Conservation (phyloP, 2,113 vertebrate species). For the Sphaerodactylus townsendi region DNA sequence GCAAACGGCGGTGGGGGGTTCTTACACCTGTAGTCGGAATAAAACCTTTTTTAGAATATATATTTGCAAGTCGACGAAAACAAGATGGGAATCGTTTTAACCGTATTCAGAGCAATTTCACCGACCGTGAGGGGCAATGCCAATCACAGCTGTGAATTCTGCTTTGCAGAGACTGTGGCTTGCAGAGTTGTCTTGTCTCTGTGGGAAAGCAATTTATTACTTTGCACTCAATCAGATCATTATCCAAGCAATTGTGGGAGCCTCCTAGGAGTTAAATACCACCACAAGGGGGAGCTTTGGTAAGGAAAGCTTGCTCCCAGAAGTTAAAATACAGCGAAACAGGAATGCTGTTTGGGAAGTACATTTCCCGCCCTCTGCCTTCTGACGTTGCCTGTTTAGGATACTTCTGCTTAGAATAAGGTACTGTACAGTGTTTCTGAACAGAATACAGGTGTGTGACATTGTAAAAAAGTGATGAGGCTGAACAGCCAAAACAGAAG, state of each 20-base stretch:
- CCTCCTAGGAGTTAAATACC: constrained; percentile 43
- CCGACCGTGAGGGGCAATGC: not conserved
- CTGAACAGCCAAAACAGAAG: not conserved
- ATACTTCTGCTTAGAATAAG: not conserved
- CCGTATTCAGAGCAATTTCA: not conserved
- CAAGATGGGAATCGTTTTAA: not conserved
- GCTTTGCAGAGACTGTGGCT: not conserved
- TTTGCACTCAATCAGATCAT: constrained; percentile 13
- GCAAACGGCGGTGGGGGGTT: not conserved
- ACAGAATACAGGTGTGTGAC: not conserved
- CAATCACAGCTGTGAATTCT: not conserved
- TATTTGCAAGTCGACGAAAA: not conserved
- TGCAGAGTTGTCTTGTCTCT: not conserved
- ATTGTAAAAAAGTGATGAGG: no score
- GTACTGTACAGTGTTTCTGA: not conserved
- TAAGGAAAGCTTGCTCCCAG: constrained; percentile 7
- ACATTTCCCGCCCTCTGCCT: not conserved
- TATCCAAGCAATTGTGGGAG: constrained; percentile 30
- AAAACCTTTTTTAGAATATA: constrained; percentile 29
- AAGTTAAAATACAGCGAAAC: not conserved
- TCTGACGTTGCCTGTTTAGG: not conserved
- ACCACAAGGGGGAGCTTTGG: constrained; percentile 59
- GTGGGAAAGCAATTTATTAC: not conserved
- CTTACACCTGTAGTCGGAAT: constrained; percentile 65
- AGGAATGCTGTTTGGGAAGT: not conserved